Evolutionary conservation across 2,797 vertebrate genomes (phyloP).

Genomic region (Uromys caudimaculatus): DNA sequence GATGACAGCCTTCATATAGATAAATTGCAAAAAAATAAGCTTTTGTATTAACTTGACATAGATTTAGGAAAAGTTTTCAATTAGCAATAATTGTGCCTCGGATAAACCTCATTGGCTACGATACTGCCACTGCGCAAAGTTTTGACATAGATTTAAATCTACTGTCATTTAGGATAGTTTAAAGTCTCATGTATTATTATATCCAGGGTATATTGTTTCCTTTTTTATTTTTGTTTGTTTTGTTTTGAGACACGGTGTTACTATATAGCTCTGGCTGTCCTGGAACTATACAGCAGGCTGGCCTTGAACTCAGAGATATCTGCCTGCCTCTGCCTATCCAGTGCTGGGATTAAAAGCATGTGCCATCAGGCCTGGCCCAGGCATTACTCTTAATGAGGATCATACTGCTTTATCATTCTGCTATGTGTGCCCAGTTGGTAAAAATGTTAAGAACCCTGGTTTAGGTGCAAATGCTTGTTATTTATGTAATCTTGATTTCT

Average conservation of each 20-base stretch:
- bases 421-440: background rate
- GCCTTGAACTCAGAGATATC: no score
- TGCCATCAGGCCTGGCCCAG: background rate
- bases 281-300: no score
- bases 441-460: background rate
- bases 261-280: no score
- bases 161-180: conserved; percentile 13
- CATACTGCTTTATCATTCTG: background rate
- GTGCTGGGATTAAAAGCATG: background rate
- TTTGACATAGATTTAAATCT: conserved; percentile 20
- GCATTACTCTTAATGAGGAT: background rate
- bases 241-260: no score
- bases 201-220: background rate
- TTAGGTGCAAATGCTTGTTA: conserved; percentile 25
- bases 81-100: no score
- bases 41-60: background rate
- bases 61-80: no score
- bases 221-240: background rate
- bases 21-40: background rate
- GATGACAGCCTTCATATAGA: background rate
- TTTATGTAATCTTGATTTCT: background rate
- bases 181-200: conserved; percentile 5
- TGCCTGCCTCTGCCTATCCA: background rate
- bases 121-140: no score
- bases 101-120: no score